phyloP scores from a whole-genome alignment of 2,797 vertebrate species.

The Lutjanus argentimaculatus region DNA sequence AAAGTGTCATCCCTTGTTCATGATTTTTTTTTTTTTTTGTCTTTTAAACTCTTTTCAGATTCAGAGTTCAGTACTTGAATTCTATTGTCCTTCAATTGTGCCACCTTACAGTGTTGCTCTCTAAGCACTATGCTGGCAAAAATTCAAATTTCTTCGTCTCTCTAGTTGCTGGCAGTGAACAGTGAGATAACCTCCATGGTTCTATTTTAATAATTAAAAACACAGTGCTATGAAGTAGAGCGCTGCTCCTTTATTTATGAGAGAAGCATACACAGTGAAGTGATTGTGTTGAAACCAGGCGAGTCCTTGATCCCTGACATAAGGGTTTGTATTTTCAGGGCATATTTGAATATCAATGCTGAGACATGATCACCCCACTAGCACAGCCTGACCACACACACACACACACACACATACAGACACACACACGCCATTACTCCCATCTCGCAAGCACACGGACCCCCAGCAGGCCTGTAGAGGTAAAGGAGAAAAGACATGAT shows the following conservation, averaged over 20 bases:
- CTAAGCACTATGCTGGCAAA: conserved; percentile 74
- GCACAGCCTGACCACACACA: conserved; percentile 64
- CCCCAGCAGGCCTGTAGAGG: conserved; percentile 44
- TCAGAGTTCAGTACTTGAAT: conserved; percentile 48
- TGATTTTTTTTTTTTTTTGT: background rate
- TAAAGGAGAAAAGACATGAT: conserved; percentile 54
- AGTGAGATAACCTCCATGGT: conserved; percentile 81
- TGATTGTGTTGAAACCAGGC: conserved; percentile 84
- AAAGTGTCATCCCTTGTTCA: background rate
- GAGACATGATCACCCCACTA: conserved; percentile 77
- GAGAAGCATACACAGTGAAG: conserved; percentile 76
- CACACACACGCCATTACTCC: conserved; percentile 32
- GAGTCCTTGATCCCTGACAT: conserved; percentile 86
- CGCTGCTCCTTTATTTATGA: conserved; percentile 84
- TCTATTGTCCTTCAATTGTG: conserved; percentile 72
- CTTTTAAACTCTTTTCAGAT: background rate
- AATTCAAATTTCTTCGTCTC: conserved; percentile 70
- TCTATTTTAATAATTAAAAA: conserved; percentile 86
- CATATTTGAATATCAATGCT: conserved; percentile 86
- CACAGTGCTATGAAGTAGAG: conserved; percentile 81
- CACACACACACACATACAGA: background rate
- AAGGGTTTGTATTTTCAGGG: conserved; percentile 82
- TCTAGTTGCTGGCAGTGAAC: conserved; percentile 71
- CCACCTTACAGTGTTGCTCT: conserved; percentile 69
- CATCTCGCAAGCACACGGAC: conserved; percentile 19